phyloP scores from a whole-genome alignment of 2,797 vertebrate species.

The Atherinosoma microstoma region DNA sequence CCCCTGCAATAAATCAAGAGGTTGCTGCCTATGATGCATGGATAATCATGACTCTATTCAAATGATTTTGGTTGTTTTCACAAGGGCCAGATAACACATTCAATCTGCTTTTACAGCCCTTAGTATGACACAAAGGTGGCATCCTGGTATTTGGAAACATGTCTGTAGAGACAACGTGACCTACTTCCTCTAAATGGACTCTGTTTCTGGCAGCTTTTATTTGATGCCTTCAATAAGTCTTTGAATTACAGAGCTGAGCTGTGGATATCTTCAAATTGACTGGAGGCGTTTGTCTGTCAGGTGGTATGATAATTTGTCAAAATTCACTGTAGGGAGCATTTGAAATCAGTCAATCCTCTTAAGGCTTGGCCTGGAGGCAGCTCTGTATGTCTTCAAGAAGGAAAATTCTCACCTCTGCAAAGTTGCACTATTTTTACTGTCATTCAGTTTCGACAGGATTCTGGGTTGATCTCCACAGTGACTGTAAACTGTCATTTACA shows the following conservation, averaged over 20 bases:
- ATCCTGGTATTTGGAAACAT: conserved; percentile 34
- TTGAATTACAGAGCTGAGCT: conserved; percentile 28
- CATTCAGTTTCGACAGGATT: conserved; percentile 15
- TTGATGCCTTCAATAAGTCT: conserved; percentile 26
- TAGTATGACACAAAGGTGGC: conserved; percentile 27
- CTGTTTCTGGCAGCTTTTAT: conserved; percentile 33
- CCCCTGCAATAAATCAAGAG: conserved; percentile 4
- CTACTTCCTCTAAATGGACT: conserved; percentile 51
- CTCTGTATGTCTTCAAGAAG: conserved; percentile 40
- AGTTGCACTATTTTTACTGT: conserved; percentile 29
- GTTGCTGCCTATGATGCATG: neutral
- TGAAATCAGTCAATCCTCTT: conserved; percentile 43
- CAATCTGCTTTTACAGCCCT: conserved; percentile 29
- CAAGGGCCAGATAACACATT: conserved; percentile 25
- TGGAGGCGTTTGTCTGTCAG: conserved; percentile 43
- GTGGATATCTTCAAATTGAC: conserved; percentile 24
- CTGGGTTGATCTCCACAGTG: neutral
- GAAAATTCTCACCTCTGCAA: conserved; percentile 25
- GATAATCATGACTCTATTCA: neutral
- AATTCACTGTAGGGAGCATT: conserved; percentile 35
- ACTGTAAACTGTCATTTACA: neutral
- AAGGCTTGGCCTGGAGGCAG: conserved; percentile 34
- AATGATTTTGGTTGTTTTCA: conserved; percentile 21
- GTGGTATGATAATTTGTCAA: conserved; percentile 49
- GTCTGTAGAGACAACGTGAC: conserved; percentile 40